Percentiles rank a stretch among this genome's conserved stretches.
Evolutionary conservation across 2,113 vertebrate species (phyloP).

Genomic region (Xiphorhynchus elegans): DNA sequence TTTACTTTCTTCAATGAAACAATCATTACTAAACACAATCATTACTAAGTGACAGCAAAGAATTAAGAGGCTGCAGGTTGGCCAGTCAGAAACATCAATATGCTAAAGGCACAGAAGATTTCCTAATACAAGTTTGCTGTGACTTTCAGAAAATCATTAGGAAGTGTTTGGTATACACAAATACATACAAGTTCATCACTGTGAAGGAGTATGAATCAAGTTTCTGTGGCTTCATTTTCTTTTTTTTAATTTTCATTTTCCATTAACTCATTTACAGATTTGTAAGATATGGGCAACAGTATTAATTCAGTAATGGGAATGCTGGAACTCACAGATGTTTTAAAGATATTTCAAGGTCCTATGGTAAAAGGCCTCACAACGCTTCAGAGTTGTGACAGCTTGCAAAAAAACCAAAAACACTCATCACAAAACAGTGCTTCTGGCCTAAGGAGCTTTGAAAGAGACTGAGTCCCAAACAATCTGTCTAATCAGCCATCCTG

Average conservation of each 20-base stretch:
- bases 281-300: background rate
- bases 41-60: background rate
- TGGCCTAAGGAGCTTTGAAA: background rate
- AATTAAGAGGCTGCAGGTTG: background rate
- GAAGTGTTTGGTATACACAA: background rate
- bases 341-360: background rate
- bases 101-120: background rate
- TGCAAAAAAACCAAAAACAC: background rate
- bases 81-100: background rate
- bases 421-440: background rate
- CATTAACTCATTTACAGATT: background rate
- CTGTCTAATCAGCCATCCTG: background rate
- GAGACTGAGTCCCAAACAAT: background rate
- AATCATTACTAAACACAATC: background rate
- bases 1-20: background rate
- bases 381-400: background rate
- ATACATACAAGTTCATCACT: background rate
- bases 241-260: background rate
- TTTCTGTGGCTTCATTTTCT: background rate
- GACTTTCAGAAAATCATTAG: background rate
- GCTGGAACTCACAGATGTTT: background rate
- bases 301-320: background rate
- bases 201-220: background rate
- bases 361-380: background rate
- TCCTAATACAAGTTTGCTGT: background rate